A percentile compares a stretch with the other conserved stretches of the same genome.
These are phyloP conservation scores for Leucophora obtusa DNA, from an alignment of 2,888 invertebrate genomes.

Conservation along the genomic window DNA sequence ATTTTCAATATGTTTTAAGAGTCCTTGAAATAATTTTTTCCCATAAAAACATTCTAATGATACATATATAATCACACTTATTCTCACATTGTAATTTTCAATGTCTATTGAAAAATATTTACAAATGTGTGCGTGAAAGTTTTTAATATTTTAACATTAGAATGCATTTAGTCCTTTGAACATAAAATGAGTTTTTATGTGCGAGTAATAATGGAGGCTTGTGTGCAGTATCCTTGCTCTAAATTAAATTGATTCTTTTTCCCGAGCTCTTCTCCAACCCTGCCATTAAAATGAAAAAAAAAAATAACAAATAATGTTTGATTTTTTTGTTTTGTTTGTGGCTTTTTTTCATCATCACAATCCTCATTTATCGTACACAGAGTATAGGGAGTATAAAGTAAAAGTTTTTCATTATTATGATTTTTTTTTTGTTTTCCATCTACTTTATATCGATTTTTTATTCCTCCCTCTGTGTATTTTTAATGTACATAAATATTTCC, in stretches of 20 bases:
- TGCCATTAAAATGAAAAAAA: constrained; percentile 11
- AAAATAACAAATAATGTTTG: constrained; percentile 7
- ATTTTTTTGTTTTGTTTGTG: constrained; percentile 9
- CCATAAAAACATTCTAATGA: constrained; percentile 10
- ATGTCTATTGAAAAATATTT: not conserved
- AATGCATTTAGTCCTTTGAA: constrained; percentile 32
- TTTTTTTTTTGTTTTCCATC: constrained; percentile 42
- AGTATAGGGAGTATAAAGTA: constrained; percentile 47
- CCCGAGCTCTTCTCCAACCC: constrained; percentile 30
- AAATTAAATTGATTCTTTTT: constrained; percentile 57
- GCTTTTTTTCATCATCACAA: constrained; percentile 15
- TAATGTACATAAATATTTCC: constrained; percentile 23
- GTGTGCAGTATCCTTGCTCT: constrained; percentile 57
- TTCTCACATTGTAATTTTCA: not conserved
- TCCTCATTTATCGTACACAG: not conserved
- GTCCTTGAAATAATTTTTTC: constrained; percentile 28
- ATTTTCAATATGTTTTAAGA: constrained; percentile 13
- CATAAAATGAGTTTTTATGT: constrained; percentile 18
- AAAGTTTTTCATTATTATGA: constrained; percentile 51
- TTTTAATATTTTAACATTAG: constrained; percentile 21
- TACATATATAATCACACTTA: constrained; percentile 6
- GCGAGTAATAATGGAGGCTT: constrained; percentile 12
- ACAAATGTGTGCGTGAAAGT: not conserved
- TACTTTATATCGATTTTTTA: constrained; percentile 47
- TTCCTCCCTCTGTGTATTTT: not conserved